phyloP scores from a whole-genome alignment of 2,888 invertebrate genomes.

The Platycnemis pennipes region DNA sequence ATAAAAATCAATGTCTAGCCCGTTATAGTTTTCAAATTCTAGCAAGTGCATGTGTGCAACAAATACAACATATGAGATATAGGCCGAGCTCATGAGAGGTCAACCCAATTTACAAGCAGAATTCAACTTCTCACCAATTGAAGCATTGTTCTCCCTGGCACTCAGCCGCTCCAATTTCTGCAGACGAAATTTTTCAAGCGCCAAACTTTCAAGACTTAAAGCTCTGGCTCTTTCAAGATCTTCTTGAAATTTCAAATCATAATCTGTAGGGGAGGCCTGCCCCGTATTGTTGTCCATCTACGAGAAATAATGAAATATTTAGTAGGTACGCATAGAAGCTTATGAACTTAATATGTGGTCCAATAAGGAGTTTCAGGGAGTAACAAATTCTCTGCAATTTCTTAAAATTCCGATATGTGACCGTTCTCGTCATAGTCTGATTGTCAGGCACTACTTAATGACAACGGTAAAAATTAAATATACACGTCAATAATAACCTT shows the following conservation, averaged over 20 bases:
- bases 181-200: conserved; percentile 89
- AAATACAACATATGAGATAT: not conserved
- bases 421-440: not conserved
- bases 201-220: conserved; percentile 91
- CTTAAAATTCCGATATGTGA: not conserved
- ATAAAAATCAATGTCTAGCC: too few species aligned
- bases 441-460: not conserved
- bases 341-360: not conserved
- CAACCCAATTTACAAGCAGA: not conserved
- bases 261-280: conserved; percentile 30
- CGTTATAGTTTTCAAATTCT: too few species aligned
- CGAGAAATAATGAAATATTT: not conserved
- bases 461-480: not conserved
- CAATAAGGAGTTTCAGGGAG: not conserved
- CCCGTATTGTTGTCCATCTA: conserved; percentile 51
- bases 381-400: not conserved
- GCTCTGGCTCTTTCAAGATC: conserved; percentile 94
- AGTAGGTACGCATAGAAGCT: not conserved
- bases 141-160: conserved; percentile 19
- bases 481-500: not conserved
- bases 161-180: conserved; percentile 81
- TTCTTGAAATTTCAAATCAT: conserved; percentile 84
- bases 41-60: not conserved
- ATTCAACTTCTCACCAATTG: conserved; percentile 16
- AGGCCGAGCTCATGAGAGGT: not conserved